Evolutionary conservation across 2,113 vertebrate genomes (phyloP).

Genomic region (Tachysurus vachellii): DNA sequence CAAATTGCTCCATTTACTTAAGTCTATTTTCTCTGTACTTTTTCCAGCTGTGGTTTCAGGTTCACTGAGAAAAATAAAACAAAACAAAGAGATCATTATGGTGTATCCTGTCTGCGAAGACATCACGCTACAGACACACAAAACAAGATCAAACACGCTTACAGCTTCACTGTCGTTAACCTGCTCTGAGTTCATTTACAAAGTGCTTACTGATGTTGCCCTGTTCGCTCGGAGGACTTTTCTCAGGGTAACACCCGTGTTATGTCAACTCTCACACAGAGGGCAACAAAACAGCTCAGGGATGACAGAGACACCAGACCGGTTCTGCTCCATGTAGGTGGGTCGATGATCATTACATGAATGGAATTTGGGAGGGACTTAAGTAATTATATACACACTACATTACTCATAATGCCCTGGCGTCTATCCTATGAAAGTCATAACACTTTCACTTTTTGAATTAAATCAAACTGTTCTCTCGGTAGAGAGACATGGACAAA

Average conservation of each 20-base stretch:
- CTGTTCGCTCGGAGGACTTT: background rate
- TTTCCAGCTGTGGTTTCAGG: background rate
- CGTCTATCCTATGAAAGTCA: background rate
- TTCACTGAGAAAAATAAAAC: background rate
- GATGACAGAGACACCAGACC: background rate
- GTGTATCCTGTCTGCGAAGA: background rate
- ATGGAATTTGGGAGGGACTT: background rate
- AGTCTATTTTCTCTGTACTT: background rate
- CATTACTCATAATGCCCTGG: background rate
- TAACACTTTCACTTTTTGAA: background rate
- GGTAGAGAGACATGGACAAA: background rate
- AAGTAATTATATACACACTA: background rate
- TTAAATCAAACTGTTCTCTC: background rate
- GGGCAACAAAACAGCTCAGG: background rate
- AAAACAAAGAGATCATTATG: background rate
- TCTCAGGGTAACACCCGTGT: background rate
- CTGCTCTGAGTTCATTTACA: background rate
- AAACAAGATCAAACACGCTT: background rate
- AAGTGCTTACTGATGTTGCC: background rate
- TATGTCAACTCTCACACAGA: background rate
- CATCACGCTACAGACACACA: background rate
- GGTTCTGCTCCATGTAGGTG: background rate
- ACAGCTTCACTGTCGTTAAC: background rate
- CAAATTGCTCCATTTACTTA: background rate
- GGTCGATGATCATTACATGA: background rate